phyloP scores from a whole-genome alignment of 2,797 vertebrate genomes.

The Epinephelus coioides region DNA sequence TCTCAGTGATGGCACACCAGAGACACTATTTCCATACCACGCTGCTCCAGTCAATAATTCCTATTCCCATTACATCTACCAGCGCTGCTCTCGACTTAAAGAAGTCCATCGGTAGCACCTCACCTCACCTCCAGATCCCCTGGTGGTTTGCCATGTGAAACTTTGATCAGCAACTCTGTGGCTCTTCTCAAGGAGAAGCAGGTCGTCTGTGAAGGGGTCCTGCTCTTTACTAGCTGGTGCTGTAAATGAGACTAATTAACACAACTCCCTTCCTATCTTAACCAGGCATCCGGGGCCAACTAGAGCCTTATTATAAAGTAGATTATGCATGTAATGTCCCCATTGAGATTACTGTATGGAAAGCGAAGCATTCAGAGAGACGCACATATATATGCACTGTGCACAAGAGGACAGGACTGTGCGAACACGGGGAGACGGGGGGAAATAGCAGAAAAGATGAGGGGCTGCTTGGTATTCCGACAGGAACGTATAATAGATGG shows the following conservation, averaged over 20 bases:
- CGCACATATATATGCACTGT: constrained; percentile 18
- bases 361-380: constrained; percentile 41
- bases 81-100: constrained; percentile 45
- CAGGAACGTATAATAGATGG: constrained; percentile 58
- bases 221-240: constrained; percentile 67
- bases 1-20: constrained; percentile 74
- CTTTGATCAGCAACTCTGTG: constrained; percentile 61
- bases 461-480: constrained; percentile 74
- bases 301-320: constrained; percentile 74
- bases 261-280: constrained; percentile 70
- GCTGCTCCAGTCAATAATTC: constrained; percentile 72
- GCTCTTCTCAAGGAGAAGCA: constrained; percentile 75
- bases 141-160: constrained; percentile 48
- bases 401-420: constrained; percentile 42
- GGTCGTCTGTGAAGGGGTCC: constrained; percentile 76
- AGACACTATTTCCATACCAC: constrained; percentile 77
- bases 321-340: constrained; percentile 81
- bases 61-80: constrained; percentile 66
- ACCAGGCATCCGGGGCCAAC: constrained; percentile 69
- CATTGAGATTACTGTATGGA: constrained; percentile 67
- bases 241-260: constrained; percentile 82
- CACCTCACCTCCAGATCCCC: constrained; percentile 60
- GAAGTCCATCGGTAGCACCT: constrained; percentile 43
- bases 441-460: constrained; percentile 34
- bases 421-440: constrained; percentile 23